A percentile compares a stretch with the other conserved stretches of the same genome.
Conservation (phyloP, 2,113 vertebrate genomes). For the Carassius auratus region DNA sequence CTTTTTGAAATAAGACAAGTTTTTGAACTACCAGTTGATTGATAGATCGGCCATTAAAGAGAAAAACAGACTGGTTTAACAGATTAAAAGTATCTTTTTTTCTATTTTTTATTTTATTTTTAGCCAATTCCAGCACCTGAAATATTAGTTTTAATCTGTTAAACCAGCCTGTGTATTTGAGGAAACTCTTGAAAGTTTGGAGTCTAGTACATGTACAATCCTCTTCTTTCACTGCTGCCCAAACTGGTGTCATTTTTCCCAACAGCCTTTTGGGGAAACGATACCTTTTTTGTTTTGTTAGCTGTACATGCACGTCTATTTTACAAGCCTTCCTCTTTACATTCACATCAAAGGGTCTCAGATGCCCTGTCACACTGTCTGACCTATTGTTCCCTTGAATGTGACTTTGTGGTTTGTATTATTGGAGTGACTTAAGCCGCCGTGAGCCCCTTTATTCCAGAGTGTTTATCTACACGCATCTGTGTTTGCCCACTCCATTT, state of each 20-base stretch:
- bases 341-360: slow-evolving; percentile 60
- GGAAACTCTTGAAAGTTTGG: not conserved
- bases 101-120: too few relatives aligned
- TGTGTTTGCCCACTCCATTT: slow-evolving; percentile 76
- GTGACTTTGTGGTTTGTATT: slow-evolving; percentile 60
- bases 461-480: slow-evolving; percentile 71
- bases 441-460: slow-evolving; percentile 66
- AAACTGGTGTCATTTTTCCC: slow-evolving; percentile 54
- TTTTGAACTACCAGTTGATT: not conserved
- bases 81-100: too few relatives aligned
- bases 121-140: not conserved
- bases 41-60: too few relatives aligned
- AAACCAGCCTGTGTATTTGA: not conserved
- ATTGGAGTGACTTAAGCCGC: slow-evolving; percentile 60
- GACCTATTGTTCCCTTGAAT: slow-evolving; percentile 58
- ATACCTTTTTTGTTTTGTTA: slow-evolving; percentile 60
- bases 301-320: slow-evolving; percentile 61
- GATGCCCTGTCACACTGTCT: slow-evolving; percentile 55
- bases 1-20: not conserved
- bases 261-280: slow-evolving; percentile 36
- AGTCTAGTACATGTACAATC: slow-evolving; percentile 14
- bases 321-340: slow-evolving; percentile 57
- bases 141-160: not conserved
- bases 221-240: slow-evolving; percentile 51
- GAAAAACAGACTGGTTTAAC: too few relatives aligned